Evolutionary conservation across 2,797 vertebrate genomes (phyloP).

Genomic region (Coendou prehensilis): DNA sequence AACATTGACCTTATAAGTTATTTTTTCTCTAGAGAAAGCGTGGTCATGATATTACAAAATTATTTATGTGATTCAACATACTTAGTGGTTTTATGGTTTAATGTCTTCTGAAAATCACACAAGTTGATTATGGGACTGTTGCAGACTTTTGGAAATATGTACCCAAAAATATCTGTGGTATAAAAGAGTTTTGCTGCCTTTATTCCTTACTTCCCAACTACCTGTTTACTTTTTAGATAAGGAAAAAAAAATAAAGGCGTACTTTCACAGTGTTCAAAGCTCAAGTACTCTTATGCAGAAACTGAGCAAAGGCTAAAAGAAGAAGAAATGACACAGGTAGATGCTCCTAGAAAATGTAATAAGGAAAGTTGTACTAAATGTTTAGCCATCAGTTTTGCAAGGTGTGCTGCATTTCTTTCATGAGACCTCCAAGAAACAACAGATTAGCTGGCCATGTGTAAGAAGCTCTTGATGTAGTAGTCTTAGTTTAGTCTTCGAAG

Average conservation of each 20-base stretch:
- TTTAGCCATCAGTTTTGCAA: not conserved
- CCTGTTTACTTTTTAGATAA: conserved; percentile 4
- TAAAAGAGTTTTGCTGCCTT: not conserved
- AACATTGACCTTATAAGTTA: conserved; percentile 26
- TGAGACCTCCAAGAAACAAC: not conserved
- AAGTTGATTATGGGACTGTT: not conserved
- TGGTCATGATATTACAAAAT: not conserved
- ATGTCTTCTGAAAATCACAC: conserved; percentile 41
- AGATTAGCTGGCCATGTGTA: not conserved
- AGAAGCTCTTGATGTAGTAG: not conserved
- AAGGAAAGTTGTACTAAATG: not conserved
- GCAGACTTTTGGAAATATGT: conserved; percentile 18
- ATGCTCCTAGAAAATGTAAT: not conserved
- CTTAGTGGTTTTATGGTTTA: conserved; percentile 50
- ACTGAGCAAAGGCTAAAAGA: not conserved
- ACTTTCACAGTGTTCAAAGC: not conserved
- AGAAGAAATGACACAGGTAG: not conserved
- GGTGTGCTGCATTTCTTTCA: accelerated
- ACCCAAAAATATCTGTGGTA: not conserved
- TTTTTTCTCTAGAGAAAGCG: not conserved
- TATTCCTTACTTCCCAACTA: not conserved
- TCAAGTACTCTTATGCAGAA: not conserved
- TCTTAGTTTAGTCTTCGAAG: not conserved
- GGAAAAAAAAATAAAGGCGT: not conserved
- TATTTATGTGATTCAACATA: conserved; percentile 49